A percentile compares a stretch with the other conserved stretches of the same genome.
These are phyloP conservation scores for Buphagus erythrorhynchus DNA, from an alignment of 2,797 vertebrate genomes.

Conservation along the genomic window DNA sequence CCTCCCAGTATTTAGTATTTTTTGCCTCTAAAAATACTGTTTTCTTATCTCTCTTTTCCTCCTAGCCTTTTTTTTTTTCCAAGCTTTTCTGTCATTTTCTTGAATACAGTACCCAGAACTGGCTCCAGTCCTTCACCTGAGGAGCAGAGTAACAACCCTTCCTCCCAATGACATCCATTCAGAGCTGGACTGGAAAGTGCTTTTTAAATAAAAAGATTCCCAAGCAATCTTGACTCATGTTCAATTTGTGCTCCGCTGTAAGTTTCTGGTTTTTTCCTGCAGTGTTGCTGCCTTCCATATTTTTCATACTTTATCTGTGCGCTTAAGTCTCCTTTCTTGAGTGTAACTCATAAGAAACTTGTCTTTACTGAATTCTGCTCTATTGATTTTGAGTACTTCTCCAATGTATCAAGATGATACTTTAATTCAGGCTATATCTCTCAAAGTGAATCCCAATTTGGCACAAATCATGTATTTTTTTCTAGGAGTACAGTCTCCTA, in stretches of 20 bases:
- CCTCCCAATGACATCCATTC: neutral
- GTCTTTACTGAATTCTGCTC: neutral
- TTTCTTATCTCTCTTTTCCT: neutral
- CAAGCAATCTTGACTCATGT: neutral
- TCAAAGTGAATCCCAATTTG: neutral
- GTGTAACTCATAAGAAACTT: neutral
- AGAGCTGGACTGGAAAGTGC: neutral
- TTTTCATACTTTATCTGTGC: neutral
- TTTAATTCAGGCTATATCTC: neutral
- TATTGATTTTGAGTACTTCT: constrained; percentile 30
- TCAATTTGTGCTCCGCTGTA: neutral
- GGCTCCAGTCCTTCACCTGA: neutral
- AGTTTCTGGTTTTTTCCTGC: neutral
- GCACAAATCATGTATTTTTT: neutral
- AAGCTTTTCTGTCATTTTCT: neutral
- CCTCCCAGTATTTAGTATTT: neutral
- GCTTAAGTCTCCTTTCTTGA: neutral
- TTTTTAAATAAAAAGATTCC: neutral
- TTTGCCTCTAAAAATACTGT: neutral
- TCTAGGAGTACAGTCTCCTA: neutral
- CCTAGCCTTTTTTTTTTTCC: neutral
- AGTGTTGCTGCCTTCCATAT: neutral
- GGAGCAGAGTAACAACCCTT: neutral
- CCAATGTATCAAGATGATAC: neutral
- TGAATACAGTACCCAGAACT: neutral